Conservation (phyloP, 2,113 vertebrate genomes). For the Columba livia region DNA sequence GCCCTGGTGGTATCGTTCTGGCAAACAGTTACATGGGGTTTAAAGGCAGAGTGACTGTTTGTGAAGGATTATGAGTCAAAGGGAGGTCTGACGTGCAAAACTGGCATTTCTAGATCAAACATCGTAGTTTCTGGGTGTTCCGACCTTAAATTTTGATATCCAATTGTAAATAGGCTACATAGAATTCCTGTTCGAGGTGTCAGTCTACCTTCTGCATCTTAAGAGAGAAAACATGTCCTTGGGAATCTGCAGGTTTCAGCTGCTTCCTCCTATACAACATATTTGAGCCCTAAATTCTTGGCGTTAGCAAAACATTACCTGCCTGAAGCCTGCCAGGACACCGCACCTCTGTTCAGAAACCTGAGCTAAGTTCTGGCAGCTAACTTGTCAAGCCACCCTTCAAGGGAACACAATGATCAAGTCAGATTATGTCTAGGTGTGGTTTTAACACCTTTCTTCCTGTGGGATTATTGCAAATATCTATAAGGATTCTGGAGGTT, state of each 20-base stretch:
- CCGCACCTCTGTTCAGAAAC: constrained; percentile 1
- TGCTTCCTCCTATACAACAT: neutral
- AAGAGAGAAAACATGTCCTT: neutral
- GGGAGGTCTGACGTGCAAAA: neutral
- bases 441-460: neutral
- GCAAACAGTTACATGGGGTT: neutral
- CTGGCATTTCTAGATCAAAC: neutral
- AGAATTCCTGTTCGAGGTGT: neutral
- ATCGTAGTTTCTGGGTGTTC: neutral
- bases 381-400: neutral
- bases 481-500: neutral
- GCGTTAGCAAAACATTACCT: neutral
- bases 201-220: neutral
- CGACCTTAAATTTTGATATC: neutral
- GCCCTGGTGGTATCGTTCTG: neutral
- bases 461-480: neutral
- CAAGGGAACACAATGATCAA: neutral
- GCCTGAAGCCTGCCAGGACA: neutral
- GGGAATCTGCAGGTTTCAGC: neutral
- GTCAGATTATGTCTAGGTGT: neutral
- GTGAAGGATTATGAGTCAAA: neutral
- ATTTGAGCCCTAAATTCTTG: neutral
- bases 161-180: neutral
- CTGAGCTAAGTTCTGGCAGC: neutral
- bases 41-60: neutral